A percentile compares a stretch with the other conserved stretches of the same genome.
These are phyloP conservation scores for Eristalinus aeneus DNA, from an alignment of 2,888 invertebrate species.

Conservation along the genomic window DNA sequence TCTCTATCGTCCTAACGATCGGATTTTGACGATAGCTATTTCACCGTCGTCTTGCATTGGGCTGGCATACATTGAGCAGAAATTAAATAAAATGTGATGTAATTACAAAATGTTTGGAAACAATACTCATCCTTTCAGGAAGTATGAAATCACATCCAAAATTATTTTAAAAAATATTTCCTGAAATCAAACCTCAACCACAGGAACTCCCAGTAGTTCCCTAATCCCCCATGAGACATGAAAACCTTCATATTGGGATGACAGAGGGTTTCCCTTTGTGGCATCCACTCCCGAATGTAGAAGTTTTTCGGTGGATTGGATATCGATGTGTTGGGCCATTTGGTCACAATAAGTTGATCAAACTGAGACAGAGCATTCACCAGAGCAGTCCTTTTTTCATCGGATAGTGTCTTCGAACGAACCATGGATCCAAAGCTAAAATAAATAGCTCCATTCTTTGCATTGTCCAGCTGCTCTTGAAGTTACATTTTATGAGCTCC, in stretches of 20 bases:
- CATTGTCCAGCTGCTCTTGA: slow-evolving; percentile 81
- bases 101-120: too few relatives aligned
- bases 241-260: slow-evolving; percentile 86
- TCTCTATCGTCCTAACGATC: too few relatives aligned
- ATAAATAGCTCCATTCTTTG: slow-evolving; percentile 83
- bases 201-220: slow-evolving; percentile 85
- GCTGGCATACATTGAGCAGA: too few relatives aligned
- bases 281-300: slow-evolving; percentile 85
- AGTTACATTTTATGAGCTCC: too few relatives aligned
- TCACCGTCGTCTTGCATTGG: too few relatives aligned
- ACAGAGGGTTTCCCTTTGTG: slow-evolving; percentile 87
- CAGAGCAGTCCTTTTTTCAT: slow-evolving; percentile 82
- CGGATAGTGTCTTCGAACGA: slow-evolving; percentile 82
- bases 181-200: too few relatives aligned
- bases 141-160: too few relatives aligned
- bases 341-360: slow-evolving; percentile 84
- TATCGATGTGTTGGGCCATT: slow-evolving; percentile 84
- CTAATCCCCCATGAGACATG: slow-evolving; percentile 86
- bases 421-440: slow-evolving; percentile 87
- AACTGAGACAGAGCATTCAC: slow-evolving; percentile 82
- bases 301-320: slow-evolving; percentile 83
- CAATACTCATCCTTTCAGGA: too few relatives aligned
- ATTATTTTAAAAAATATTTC: too few relatives aligned
- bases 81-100: too few relatives aligned
- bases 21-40: too few relatives aligned